Base-by-base conservation (phyloP, 2,888 invertebrate genomes). In the Desoria tigrina region DNA sequence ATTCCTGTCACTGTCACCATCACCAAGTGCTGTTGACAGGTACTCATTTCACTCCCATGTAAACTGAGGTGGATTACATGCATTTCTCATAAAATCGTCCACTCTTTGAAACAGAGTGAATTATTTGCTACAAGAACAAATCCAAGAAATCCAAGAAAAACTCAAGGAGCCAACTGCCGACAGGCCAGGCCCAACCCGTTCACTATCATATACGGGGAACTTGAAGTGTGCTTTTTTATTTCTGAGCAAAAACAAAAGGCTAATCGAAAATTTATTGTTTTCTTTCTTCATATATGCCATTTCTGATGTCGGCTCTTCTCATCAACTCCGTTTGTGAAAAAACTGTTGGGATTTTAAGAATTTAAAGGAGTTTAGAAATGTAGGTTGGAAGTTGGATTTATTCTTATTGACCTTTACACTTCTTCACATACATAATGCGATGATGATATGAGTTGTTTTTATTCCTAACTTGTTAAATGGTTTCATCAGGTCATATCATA, bases 11-110 rank as follows among this genome's bases (percentile, higher is more conserved):
- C 53, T 53, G 53, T 53, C 53, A 53, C 6, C 7, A 6, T 49
- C 49, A 7, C 21, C 53, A 26, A 53, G 27, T 53, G 53, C 53
- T 53, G 53, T 53, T 53, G 53, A 53, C 53, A 53, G 53, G 53
- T 53, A 23, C 24, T 53, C 53, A 53, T 53, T 53, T 53, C 23
- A 21, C 23, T 53, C 11, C 18, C 11, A 49, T 18, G 49, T 14
- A 49, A 18, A 18, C 7, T 49, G 49, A 49, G 49, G 18, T 18
- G 21, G 7, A 24, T 53, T 37, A 18, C 57, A n/a, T n/a, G n/a
- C n/a, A 57, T 42, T 61, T 24, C 53, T 21, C 53, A 49, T 45
- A 26, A 59, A 49, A 27, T 49, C 23, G 23, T 57, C 32, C 18
- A 24, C 27, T 18, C 54, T 54, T 23, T n/a, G 28, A 49, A 49